These are phyloP conservation scores for Brachyhypopomus occidentalis DNA, from an alignment of 2,113 vertebrate species.

Conservation along the genomic window DNA sequence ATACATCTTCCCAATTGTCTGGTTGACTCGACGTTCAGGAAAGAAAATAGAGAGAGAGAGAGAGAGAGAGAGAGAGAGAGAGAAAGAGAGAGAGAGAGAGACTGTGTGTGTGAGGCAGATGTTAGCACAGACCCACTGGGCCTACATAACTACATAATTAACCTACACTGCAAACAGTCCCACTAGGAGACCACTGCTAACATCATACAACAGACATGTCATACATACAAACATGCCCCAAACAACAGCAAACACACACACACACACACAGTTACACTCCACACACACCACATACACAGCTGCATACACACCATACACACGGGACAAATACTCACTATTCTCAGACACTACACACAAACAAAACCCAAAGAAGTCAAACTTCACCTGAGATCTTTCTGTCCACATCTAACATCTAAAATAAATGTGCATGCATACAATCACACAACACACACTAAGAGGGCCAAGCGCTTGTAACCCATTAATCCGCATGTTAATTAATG, in stretches of 20 bases:
- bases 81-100: constrained; percentile 1
- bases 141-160: constrained; percentile 78
- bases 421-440: constrained; percentile 30
- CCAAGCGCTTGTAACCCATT: constrained; percentile 48
- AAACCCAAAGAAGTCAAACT: constrained; percentile 19
- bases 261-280: neutral
- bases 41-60: neutral
- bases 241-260: constrained; percentile 7
- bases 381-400: constrained; percentile 2
- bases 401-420: constrained; percentile 18
- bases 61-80: neutral
- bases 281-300: neutral
- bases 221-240: neutral
- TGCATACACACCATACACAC: neutral
- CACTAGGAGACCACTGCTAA: constrained; percentile 62
- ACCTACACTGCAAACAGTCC: constrained; percentile 73
- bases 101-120: constrained; percentile 47
- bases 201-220: constrained; percentile 57
- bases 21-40: constrained; percentile 40
- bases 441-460: constrained; percentile 21
- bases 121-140: constrained; percentile 59
- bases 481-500: constrained; percentile 70
- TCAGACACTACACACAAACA: neutral
- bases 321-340: neutral
- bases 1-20: constrained; percentile 41